Evolutionary conservation across 2,113 vertebrate species (phyloP).

Genomic region (Larimichthys polyactis): DNA sequence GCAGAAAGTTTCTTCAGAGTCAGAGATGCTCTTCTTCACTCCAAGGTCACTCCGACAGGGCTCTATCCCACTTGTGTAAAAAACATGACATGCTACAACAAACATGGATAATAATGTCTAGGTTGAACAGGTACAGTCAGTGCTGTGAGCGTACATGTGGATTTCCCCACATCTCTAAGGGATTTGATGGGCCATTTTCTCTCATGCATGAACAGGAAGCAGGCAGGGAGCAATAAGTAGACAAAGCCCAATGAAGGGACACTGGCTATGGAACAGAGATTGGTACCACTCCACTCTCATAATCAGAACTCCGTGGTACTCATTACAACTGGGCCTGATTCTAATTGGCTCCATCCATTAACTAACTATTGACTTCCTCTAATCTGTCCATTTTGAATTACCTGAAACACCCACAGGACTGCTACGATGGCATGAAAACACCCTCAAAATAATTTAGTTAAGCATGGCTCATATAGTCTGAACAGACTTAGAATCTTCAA

Average conservation of each 20-base stretch:
- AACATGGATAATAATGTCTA: not conserved
- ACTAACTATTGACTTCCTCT: constrained; percentile 26
- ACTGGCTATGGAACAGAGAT: not conserved
- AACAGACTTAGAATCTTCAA: too few species aligned
- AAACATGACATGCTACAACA: constrained; percentile 10
- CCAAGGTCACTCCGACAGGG: not conserved
- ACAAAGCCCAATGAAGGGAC: too few species aligned
- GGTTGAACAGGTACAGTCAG: not conserved
- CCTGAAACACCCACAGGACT: too few species aligned
- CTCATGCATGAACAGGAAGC: not conserved
- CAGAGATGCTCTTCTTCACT: constrained; percentile 12
- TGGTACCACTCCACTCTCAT: not conserved
- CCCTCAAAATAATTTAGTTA: too few species aligned
- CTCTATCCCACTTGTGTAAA: not conserved
- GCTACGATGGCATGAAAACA: too few species aligned
- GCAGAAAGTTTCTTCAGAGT: not conserved
- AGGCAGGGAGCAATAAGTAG: not conserved
- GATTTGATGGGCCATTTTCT: not conserved
- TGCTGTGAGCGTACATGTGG: not conserved
- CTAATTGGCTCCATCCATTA: constrained; percentile 23
- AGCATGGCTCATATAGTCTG: too few species aligned
- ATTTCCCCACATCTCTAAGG: not conserved
- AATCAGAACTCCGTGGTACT: constrained; percentile 24
- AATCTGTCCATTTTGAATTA: not conserved
- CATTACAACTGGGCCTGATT: constrained; percentile 4